Conservation (phyloP, 2,113 vertebrate species). For the Cyanoderma ruficeps region DNA sequence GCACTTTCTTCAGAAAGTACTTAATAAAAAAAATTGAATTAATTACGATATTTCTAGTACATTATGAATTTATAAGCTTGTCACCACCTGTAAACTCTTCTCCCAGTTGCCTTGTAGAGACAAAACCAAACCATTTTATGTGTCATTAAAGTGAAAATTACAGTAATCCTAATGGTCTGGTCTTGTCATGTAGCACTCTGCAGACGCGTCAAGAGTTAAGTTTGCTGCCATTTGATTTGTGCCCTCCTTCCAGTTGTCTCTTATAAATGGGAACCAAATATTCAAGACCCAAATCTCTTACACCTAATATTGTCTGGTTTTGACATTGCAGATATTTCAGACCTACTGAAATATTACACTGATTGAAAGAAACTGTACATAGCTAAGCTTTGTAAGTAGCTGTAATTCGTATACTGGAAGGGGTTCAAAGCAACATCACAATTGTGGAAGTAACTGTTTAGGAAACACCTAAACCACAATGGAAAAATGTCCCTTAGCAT, state of each 20-base stretch:
- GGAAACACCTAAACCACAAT: background rate
- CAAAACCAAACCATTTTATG: constrained; percentile 51
- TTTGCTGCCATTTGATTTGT: constrained; percentile 17
- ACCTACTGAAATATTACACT: background rate
- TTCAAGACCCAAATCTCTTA: background rate
- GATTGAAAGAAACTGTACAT: background rate
- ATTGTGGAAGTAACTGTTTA: background rate
- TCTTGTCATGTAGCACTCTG: constrained; percentile 14
- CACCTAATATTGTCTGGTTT: constrained; percentile 5
- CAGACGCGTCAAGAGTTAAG: constrained; percentile 17
- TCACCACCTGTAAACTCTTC: constrained; percentile 59
- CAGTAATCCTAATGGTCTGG: background rate
- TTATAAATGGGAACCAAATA: constrained; percentile 19
- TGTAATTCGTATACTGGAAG: background rate
- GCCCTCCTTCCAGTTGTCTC: constrained; percentile 10
- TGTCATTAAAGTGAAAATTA: constrained; percentile 41
- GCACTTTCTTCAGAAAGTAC: constrained; percentile 49
- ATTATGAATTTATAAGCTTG: constrained; percentile 53
- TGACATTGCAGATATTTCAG: background rate
- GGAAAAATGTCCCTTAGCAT: background rate
- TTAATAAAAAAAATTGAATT: constrained; percentile 74
- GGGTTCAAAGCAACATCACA: background rate
- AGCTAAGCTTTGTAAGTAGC: background rate
- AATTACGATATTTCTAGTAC: constrained; percentile 67
- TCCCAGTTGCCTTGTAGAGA: constrained; percentile 61